Percentiles rank a stretch among this genome's conserved stretches.
phyloP scores from a whole-genome alignment of 2,888 invertebrate genomes.

The Aphodius granarius region DNA sequence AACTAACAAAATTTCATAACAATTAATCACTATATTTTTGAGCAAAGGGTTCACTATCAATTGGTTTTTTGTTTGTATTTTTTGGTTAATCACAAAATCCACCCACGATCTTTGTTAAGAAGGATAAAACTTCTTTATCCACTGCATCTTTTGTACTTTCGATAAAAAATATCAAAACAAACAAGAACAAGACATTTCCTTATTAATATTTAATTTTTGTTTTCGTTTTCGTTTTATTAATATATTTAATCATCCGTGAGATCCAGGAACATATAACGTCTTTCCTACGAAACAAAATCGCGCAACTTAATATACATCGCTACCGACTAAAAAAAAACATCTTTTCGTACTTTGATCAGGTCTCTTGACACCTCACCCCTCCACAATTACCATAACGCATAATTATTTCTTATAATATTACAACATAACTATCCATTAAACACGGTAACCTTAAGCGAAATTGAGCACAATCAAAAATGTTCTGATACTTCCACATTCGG shows the following conservation, averaged over 20 bases:
- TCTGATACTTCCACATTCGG: conserved; percentile 55
- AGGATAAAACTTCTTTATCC: not conserved
- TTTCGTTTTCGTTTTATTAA: too few species aligned
- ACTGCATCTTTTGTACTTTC: too few species aligned
- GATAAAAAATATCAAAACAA: too few species aligned
- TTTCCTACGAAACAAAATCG: not conserved
- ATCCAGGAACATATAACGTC: not conserved
- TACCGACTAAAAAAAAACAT: not conserved
- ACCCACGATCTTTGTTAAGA: not conserved
- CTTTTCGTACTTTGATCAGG: not conserved
- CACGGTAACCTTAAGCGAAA: not conserved
- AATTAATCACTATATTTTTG: not conserved
- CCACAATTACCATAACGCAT: not conserved
- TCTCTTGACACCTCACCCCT: not conserved
- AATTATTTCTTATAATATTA: not conserved
- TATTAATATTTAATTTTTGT: too few species aligned
- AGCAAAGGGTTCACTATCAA: not conserved
- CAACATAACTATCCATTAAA: not conserved
- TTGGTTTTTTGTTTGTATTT: too few species aligned
- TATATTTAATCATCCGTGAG: too few species aligned
- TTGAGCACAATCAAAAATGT: conserved; percentile 29
- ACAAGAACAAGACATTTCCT: too few species aligned
- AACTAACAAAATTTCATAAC: not conserved
- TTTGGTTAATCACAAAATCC: not conserved
- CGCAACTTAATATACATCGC: not conserved